A percentile compares a stretch with the other conserved stretches of the same genome.
phyloP scores from a whole-genome alignment of 35 echinoderm and acorn worm species.

The Eucidaris tribuloides region DNA sequence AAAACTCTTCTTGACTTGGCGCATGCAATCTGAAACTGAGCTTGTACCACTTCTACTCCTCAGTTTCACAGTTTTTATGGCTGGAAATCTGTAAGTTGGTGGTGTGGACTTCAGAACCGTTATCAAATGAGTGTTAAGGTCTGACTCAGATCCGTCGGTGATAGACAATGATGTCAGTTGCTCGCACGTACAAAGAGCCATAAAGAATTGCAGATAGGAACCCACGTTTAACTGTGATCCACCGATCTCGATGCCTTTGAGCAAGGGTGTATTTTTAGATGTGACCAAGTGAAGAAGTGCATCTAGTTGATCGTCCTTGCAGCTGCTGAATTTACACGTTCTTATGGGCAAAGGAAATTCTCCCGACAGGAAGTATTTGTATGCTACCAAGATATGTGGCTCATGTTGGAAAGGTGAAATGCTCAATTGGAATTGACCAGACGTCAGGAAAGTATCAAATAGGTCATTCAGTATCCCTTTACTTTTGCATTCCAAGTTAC shows the following conservation, averaged over 20 bases:
- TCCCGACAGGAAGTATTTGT: neutral
- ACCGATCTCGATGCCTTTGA: neutral
- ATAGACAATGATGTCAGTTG: neutral
- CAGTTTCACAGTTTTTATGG: neutral
- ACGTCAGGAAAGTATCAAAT: neutral
- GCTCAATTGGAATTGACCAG: neutral
- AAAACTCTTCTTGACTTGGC: neutral
- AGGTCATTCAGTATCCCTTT: constrained; percentile 3
- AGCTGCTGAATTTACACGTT: neutral
- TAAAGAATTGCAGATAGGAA: neutral
- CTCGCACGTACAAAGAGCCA: neutral
- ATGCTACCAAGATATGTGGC: neutral
- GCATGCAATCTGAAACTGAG: neutral
- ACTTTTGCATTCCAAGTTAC: constrained; percentile 23
- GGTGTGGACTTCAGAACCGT: too few species aligned
- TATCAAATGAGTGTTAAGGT: neutral
- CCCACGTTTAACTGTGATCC: neutral
- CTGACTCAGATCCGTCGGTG: neutral
- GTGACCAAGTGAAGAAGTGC: neutral
- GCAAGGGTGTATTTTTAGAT: neutral
- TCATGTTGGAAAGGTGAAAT: neutral
- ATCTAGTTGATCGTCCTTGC: neutral
- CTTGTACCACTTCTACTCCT: neutral
- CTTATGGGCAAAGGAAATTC: neutral
- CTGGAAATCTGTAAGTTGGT: neutral